Conservation (phyloP, 30 jellyfish, hydroid and myxozoan species). For the Turritopsis rubra region DNA sequence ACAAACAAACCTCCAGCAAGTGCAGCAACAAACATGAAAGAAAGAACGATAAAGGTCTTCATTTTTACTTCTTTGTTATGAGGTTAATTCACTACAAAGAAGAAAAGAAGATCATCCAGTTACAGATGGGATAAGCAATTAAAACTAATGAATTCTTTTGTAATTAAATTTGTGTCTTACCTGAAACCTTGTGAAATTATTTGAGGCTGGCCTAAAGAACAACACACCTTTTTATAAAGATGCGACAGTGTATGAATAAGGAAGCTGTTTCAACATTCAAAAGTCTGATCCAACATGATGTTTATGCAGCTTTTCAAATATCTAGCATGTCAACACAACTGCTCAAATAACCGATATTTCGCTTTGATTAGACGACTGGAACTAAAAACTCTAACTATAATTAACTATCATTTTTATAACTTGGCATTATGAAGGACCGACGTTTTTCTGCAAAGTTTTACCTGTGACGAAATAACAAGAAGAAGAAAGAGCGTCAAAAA, state of each 20-base stretch:
- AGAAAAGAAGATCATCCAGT: neutral
- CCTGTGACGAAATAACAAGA: too few species aligned
- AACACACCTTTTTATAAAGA: neutral
- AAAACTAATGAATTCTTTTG: too few species aligned
- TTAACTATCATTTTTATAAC: too few species aligned
- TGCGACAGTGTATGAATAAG: neutral
- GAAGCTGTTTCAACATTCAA: neutral
- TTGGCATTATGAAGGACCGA: too few species aligned
- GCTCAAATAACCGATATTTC: too few species aligned
- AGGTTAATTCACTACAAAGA: neutral
- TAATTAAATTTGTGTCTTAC: neutral
- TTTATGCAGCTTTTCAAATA: neutral
- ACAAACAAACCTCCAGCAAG: slow-evolving; percentile 5
- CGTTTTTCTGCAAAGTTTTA: too few species aligned
- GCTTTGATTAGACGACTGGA: too few species aligned
- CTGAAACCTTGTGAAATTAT: neutral
- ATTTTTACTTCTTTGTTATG: neutral
- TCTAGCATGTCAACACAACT: too few species aligned
- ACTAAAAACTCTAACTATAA: too few species aligned
- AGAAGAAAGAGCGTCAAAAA: too few species aligned
- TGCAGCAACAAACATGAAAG: slow-evolving; percentile 1
- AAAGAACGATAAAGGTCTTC: neutral
- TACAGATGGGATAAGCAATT: neutral
- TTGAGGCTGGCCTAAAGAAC: neutral
- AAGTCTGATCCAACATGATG: neutral